Percentiles rank a stretch among this genome's conserved stretches.
phyloP scores from a whole-genome alignment of 2,888 invertebrate species.

The Tachina fera region DNA sequence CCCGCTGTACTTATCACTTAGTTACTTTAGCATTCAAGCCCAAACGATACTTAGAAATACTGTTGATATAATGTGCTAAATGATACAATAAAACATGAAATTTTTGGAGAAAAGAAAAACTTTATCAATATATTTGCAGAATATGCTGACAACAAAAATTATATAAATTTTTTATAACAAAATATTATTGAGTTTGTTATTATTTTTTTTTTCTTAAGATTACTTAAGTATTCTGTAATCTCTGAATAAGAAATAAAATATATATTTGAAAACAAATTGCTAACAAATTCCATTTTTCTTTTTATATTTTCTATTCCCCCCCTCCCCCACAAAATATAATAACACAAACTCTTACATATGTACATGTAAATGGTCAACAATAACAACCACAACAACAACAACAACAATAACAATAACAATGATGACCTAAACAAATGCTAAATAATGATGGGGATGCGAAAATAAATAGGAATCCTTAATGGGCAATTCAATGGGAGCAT shows the following conservation, averaged over 20 bases:
- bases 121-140: neutral
- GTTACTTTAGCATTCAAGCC: conserved; percentile 24
- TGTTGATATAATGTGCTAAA: neutral
- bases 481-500: conserved; percentile 84
- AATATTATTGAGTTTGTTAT: conserved; percentile 33
- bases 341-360: neutral
- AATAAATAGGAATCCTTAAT: conserved; percentile 86
- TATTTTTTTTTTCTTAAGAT: conserved; percentile 8
- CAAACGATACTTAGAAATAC: conserved; percentile 17
- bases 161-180: conserved; percentile 9
- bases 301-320: conserved; percentile 35
- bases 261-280: conserved; percentile 63
- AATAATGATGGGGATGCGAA: conserved; percentile 49
- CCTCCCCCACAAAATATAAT: neutral
- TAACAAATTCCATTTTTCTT: conserved; percentile 66
- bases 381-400: neutral
- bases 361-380: conserved; percentile 18
- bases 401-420: conserved; percentile 14
- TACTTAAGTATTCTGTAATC: conserved; percentile 50
- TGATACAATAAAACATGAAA: conserved; percentile 14
- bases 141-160: neutral
- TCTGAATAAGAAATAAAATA: conserved; percentile 57
- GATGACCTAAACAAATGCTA: conserved; percentile 31
- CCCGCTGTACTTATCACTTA: conserved; percentile 27
- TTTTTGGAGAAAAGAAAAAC: neutral